phyloP scores from a whole-genome alignment of 2,797 vertebrate species.

The Phalanger gymnotis region DNA sequence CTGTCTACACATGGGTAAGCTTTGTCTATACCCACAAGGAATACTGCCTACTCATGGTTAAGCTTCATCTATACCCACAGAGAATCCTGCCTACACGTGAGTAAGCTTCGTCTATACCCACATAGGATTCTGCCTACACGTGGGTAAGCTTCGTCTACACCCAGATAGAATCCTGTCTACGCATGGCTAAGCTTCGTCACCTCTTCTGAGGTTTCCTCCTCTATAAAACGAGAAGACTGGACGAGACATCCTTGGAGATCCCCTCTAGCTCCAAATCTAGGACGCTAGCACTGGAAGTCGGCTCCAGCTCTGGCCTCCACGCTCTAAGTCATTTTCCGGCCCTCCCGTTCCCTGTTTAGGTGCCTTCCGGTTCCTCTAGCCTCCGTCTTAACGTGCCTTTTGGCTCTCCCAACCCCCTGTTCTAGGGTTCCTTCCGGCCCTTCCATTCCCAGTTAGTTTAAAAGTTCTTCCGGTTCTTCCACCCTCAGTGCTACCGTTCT shows the following conservation, averaged over 20 bases:
- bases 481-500: not conserved
- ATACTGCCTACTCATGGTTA: no score
- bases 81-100: no score
- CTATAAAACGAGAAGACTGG: not conserved
- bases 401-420: not conserved
- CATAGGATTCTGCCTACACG: no score
- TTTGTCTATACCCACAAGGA: no score
- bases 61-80: no score
- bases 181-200: not conserved
- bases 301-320: not conserved
- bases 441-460: not conserved
- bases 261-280: not conserved
- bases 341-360: not conserved
- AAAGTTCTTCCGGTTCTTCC: not conserved
- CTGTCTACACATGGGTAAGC: no score
- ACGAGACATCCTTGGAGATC: not conserved
- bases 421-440: not conserved
- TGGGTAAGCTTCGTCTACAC: no score
- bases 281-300: fast-evolving
- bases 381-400: not conserved
- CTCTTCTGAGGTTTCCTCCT: not conserved
- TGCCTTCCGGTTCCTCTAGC: not conserved
- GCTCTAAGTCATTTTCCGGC: not conserved
- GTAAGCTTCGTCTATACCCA: no score
- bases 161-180: no score